Conservation (phyloP, 2,888 invertebrate genomes). For the Axea sp. region DNA sequence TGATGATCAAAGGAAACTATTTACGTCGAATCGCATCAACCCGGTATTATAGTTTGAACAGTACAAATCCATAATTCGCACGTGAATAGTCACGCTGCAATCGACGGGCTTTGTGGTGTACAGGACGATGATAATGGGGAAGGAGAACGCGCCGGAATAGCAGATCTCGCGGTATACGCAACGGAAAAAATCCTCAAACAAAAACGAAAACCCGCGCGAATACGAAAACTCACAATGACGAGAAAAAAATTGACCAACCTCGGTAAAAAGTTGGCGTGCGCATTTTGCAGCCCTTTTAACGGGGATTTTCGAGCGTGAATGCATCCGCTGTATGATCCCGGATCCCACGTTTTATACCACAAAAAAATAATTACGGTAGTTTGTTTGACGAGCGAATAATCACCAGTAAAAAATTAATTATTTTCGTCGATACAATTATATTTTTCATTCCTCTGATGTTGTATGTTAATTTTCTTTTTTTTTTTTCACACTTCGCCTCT, state of each 20-base stretch:
- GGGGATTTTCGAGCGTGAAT: constrained; percentile 35
- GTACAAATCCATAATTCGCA: constrained; percentile 51
- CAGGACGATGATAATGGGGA: constrained; percentile 41
- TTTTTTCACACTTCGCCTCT: not conserved
- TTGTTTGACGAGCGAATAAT: constrained; percentile 56
- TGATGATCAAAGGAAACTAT: constrained; percentile 48
- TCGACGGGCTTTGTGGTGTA: constrained; percentile 45
- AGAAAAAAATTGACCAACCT: constrained; percentile 25
- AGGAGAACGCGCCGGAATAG: constrained; percentile 8
- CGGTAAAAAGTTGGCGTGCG: constrained; percentile 33
- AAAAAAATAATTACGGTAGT: constrained; percentile 41
- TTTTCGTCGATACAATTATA: not conserved
- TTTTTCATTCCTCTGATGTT: not conserved
- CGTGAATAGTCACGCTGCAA: constrained; percentile 49
- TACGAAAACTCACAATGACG: constrained; percentile 32
- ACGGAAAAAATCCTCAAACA: constrained; percentile 26
- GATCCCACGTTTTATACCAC: constrained; percentile 21
- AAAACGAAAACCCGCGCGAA: constrained; percentile 19
- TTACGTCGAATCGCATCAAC: constrained; percentile 51
- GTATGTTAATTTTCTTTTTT: not conserved
- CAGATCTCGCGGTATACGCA: constrained; percentile 4
- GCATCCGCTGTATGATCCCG: constrained; percentile 32
- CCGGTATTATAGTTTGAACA: constrained; percentile 43
- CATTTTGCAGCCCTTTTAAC: constrained; percentile 49
- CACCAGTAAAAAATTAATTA: constrained; percentile 23